Conservation (phyloP, 2,888 invertebrate genomes). For the Drosophila neotestacea region DNA sequence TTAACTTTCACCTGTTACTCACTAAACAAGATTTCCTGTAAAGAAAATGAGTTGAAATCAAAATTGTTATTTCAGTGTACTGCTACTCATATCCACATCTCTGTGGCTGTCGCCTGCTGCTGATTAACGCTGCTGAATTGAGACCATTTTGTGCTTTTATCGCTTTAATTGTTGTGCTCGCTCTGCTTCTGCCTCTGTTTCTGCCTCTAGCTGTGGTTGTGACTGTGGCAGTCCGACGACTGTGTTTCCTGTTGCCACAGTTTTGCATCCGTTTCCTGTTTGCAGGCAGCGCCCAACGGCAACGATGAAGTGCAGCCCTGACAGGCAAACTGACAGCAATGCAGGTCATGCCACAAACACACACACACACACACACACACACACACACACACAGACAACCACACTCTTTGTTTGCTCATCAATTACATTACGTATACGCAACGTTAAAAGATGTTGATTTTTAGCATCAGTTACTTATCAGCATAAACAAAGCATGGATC, state of each 20-base stretch:
- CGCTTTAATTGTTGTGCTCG: slow-evolving; percentile 75
- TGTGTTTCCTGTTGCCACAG: slow-evolving; percentile 75
- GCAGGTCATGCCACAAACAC: slow-evolving; percentile 60
- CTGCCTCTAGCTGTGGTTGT: slow-evolving; percentile 9
- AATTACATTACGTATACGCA: slow-evolving; percentile 58
- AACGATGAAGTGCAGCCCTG: slow-evolving; percentile 33
- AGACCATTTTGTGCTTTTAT: slow-evolving; percentile 72
- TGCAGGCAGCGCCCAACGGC: slow-evolving; percentile 19
- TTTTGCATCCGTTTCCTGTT: slow-evolving; percentile 70
- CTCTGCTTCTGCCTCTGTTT: slow-evolving; percentile 2
- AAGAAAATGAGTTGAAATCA: too few species aligned
- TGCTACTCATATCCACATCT: slow-evolving; percentile 38
- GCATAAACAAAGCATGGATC: slow-evolving; percentile 10
- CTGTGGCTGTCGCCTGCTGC: slow-evolving; percentile 53
- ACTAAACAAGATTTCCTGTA: too few species aligned
- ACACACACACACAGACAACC: slow-evolving; percentile 11
- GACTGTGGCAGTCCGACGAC: slow-evolving; percentile 25
- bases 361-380: slow-evolving; percentile 9
- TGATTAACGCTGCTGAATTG: slow-evolving; percentile 73
- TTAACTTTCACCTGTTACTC: too few species aligned
- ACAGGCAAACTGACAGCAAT: slow-evolving; percentile 58
- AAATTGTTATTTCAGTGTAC: too few species aligned
- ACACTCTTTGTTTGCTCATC: slow-evolving; percentile 36
- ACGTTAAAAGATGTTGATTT: slow-evolving; percentile 49
- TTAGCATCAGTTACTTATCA: slow-evolving; percentile 38